phyloP scores from a whole-genome alignment of 2,888 invertebrate genomes.

The Orthosia incerta region DNA sequence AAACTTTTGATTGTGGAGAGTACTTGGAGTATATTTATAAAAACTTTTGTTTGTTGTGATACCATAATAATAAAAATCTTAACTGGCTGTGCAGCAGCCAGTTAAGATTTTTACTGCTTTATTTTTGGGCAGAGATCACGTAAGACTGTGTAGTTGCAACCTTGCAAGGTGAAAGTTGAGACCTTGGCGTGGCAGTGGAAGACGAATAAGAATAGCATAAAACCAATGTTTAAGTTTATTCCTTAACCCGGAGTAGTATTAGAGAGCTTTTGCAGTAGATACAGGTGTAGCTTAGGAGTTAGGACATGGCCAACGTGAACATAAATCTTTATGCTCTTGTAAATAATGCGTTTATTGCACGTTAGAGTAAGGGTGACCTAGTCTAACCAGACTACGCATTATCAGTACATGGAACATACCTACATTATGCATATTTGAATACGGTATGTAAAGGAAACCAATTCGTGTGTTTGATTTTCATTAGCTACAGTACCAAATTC shows the following conservation, averaged over 20 bases:
- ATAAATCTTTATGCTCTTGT: neutral
- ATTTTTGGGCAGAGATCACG: too few species aligned
- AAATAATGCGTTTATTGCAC: neutral
- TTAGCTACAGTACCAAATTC: neutral
- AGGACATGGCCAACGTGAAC: neutral
- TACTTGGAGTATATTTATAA: neutral
- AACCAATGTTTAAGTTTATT: neutral
- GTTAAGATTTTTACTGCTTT: slow-evolving; percentile 4
- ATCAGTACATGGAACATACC: neutral
- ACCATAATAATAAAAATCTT: too few species aligned
- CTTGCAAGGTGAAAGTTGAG: too few species aligned
- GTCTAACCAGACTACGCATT: neutral
- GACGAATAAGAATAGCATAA: too few species aligned
- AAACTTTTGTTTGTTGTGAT: neutral
- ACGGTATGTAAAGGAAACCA: neutral
- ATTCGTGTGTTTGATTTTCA: slow-evolving; percentile 3
- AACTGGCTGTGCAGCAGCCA: too few species aligned
- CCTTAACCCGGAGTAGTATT: neutral
- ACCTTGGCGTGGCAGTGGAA: too few species aligned
- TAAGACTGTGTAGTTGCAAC: too few species aligned
- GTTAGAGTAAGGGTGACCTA: slow-evolving; percentile 7
- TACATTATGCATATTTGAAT: neutral
- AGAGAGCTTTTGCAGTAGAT: neutral
- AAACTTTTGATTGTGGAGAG: neutral
- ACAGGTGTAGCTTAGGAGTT: neutral